Percentiles rank a stretch among this genome's conserved stretches.
Conservation (phyloP, 2,888 invertebrate species). For the Ormia ochracea region DNA sequence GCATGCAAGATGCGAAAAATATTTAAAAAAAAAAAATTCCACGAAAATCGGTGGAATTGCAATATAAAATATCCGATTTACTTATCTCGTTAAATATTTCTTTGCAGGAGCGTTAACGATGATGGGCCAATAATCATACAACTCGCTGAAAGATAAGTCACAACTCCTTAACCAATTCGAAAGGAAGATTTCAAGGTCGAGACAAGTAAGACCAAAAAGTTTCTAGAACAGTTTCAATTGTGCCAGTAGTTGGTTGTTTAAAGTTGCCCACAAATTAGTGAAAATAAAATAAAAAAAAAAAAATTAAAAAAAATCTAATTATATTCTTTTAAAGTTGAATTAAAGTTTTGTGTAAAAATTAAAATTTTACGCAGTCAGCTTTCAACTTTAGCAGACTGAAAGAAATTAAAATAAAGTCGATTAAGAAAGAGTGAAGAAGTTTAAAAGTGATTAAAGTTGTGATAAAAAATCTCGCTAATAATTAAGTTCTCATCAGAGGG, state of each 20-base stretch:
- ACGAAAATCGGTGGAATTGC: too few relatives aligned
- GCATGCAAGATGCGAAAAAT: background rate
- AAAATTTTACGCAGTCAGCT: background rate
- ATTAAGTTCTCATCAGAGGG: background rate
- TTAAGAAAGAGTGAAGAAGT: background rate
- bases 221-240: background rate
- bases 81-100: background rate
- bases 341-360: background rate
- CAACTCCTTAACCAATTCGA: too few relatives aligned
- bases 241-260: conserved; percentile 5
- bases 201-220: background rate
- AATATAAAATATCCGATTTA: background rate
- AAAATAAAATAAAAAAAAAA: background rate
- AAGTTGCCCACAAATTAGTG: background rate
- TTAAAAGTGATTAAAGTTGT: background rate
- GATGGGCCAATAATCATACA: conserved; percentile 6
- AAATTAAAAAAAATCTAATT: background rate
- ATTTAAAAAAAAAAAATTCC: too few relatives aligned
- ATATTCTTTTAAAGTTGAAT: too few relatives aligned
- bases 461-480: background rate
- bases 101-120: conserved; percentile 24
- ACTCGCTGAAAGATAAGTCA: too few relatives aligned
- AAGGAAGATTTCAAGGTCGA: background rate
- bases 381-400: background rate
- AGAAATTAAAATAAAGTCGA: background rate